Conservation (phyloP, 1,140 invertebrate species). For the Macrostomum lignano region DNA sequence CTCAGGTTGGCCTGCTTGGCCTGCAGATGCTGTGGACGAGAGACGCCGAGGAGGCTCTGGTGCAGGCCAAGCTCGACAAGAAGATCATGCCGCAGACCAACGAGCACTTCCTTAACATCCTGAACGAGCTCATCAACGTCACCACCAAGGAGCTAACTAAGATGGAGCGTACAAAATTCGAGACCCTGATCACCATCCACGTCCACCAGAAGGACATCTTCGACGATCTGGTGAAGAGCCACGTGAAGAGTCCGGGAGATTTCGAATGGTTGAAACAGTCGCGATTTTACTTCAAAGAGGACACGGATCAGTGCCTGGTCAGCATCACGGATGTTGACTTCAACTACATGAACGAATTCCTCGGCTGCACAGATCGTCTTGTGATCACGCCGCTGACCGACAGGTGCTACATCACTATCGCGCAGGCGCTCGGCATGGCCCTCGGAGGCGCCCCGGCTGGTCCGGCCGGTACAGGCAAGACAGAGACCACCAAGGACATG, state of each 20-base stretch:
- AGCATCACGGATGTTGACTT: conserved; percentile 78
- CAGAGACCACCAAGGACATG: conserved; percentile 91
- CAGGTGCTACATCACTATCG: conserved; percentile 82
- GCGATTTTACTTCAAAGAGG: conserved; percentile 82
- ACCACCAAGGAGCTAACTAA: conserved; percentile 64
- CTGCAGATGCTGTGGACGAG: conserved; percentile 88
- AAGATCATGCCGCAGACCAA: conserved; percentile 79
- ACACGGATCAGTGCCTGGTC: conserved; percentile 62
- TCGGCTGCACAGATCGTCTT: conserved; percentile 73
- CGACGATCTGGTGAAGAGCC: conserved; percentile 47
- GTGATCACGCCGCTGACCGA: conserved; percentile 84
- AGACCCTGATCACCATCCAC: conserved; percentile 82
- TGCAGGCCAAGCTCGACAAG: conserved; percentile 57
- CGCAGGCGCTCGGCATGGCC: conserved; percentile 72
- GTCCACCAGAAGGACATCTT: conserved; percentile 89
- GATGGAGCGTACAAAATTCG: conserved; percentile 72
- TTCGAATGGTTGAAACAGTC: conserved; percentile 93
- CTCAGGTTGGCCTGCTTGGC: conserved; percentile 64
- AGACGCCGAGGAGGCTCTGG: conserved; percentile 58
- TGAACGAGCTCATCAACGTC: conserved; percentile 75
- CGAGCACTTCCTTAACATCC: conserved; percentile 65
- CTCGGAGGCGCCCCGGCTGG: conserved; percentile 82
- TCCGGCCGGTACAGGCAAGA: conserved; percentile 79
- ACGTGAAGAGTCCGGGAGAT: conserved; percentile 37
- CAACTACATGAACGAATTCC: conserved; percentile 78